Base-by-base conservation (phyloP, 2,797 vertebrate genomes). In the Distichodus sexfasciatus region DNA sequence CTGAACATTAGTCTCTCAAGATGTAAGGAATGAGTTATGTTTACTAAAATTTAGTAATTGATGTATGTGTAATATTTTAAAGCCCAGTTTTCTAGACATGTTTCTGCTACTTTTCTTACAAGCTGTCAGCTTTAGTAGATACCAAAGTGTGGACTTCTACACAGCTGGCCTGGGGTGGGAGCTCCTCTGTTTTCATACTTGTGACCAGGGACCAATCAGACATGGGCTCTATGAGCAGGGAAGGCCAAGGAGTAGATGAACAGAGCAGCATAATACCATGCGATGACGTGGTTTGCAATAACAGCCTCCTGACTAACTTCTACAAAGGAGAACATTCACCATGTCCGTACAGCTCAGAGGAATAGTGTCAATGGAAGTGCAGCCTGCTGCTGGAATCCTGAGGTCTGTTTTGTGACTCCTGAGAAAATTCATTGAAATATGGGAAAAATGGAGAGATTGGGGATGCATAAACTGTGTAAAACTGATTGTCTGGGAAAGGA, bases 281-380 rank as follows among this genome's bases (percentile, higher is more conserved):
- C 43, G 14, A 33, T 54, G 59, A 55, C 26, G 26, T 63, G 40
- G 68, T 29, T 35, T 46, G 31, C 28, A 50, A 35, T 40, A 33
- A 19, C 31, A 26, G 58, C 26, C 14, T 14, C 19, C 14, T 23
- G 29, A 12, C 15, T 3, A 29, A 53, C 47, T 47, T 65, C 48
- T 67, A 47, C 31, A 10, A 15, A 14, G 33, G 24, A 67, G 40
- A 62, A 40, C 19, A 48, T n/a, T n/a, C n/a, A n/a, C n/a, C n/a
- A n/a, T n/a, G n/a, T n/a, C n/a, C n/a, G n/a, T n/a, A n/a, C n/a
- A 38, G 8, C 41, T 24, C 12, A 24, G 35, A 1, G 10, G 15
- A 6, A 2, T 46, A 19, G 35, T 43, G 24, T 10, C 4, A 4
- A 35, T 35, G 4, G 4, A 4, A 35, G 10, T 35, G 31, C 47